Evolutionary conservation across 2,888 invertebrate species (phyloP).

Genomic region (Aleiodes testaceus): DNA sequence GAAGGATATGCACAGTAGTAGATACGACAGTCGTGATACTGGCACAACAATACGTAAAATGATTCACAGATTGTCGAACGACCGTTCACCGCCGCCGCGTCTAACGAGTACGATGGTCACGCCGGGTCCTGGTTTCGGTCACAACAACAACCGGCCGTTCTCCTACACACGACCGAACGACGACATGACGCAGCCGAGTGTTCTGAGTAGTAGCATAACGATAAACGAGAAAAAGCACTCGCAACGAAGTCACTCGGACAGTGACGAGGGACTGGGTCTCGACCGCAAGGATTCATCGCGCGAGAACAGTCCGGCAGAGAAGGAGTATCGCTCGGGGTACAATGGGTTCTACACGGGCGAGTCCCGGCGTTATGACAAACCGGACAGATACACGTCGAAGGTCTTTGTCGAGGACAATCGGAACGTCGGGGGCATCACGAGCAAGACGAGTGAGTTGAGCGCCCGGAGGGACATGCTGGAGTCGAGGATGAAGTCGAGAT

Average conservation of each 20-base stretch:
- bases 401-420: conserved; percentile 69
- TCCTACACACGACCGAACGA: conserved; percentile 81
- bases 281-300: conserved; percentile 74
- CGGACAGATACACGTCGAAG: conserved; percentile 69
- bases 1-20: conserved; percentile 67
- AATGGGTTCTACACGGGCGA: conserved; percentile 55
- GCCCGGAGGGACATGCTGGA: conserved; percentile 84
- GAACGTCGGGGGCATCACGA: conserved; percentile 54
- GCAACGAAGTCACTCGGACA: conserved; percentile 80
- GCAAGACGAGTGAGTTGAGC: conserved; percentile 77
- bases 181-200: conserved; percentile 62
- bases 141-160: conserved; percentile 86
- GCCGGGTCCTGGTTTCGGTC: conserved; percentile 77
- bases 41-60: conserved; percentile 81
- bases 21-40: conserved; percentile 56
- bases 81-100: conserved; percentile 81
- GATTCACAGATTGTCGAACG: conserved; percentile 83
- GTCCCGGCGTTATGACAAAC: conserved; percentile 60
- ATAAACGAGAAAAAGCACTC: conserved; percentile 73
- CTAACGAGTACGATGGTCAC: conserved; percentile 77
- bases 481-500: conserved; percentile 82
- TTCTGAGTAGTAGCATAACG: conserved; percentile 79
- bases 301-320: conserved; percentile 70
- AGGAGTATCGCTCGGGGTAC: conserved; percentile 67
- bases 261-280: conserved; percentile 86